phyloP scores from a whole-genome alignment of 2,113 vertebrate genomes.

The Gavialis gangeticus region DNA sequence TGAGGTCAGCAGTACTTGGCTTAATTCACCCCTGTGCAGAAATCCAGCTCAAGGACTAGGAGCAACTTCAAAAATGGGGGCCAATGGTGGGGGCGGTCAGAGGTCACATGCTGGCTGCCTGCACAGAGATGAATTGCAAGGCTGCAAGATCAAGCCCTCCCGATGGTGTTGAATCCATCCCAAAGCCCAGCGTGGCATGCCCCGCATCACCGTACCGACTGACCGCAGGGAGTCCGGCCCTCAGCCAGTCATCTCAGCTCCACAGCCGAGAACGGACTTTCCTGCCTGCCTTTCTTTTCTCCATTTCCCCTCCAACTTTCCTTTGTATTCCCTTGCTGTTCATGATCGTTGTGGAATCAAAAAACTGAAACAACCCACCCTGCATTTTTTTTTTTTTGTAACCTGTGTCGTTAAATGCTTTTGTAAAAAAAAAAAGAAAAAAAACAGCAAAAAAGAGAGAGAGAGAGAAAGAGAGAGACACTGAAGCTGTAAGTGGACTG shows the following conservation, averaged over 20 bases:
- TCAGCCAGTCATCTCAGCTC: not conserved
- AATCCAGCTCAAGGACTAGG: not conserved
- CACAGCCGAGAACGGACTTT: not conserved
- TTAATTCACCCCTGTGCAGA: not conserved
- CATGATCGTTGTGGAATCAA: constrained; percentile 55
- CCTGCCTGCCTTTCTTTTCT: not conserved
- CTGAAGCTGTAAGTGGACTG: constrained; percentile 24
- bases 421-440: constrained; percentile 69
- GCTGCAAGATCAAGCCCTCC: not conserved
- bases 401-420: constrained; percentile 76
- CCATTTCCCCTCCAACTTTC: constrained; percentile 44
- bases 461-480: not conserved
- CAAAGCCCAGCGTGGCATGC: not conserved
- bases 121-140: rapidly evolving
- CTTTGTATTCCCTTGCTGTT: constrained; percentile 36
- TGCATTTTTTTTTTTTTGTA: constrained; percentile 33
- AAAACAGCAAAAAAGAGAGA: constrained; percentile 10
- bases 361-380: constrained; percentile 35
- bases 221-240: not conserved
- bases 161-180: rapidly evolving
- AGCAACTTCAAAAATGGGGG: not conserved
- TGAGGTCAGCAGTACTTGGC: not conserved
- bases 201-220: rapidly evolving
- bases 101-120: not conserved
- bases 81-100: not conserved